Base-by-base conservation (phyloP, 2,797 vertebrate species). In the Gephyroberyx darwinii region DNA sequence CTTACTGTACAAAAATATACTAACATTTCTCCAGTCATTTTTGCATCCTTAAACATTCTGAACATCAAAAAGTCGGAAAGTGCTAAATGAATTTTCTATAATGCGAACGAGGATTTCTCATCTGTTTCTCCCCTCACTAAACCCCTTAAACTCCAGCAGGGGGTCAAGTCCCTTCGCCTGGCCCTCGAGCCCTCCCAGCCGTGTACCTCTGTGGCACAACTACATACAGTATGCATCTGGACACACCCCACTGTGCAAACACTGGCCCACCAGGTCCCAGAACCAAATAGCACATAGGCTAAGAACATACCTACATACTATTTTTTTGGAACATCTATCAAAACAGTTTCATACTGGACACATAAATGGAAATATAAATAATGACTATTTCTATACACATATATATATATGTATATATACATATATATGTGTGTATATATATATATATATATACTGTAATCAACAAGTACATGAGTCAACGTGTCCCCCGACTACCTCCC, bases 1-100 rank as follows among this genome's bases (percentile, higher is more conserved):
- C 89, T 80, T 89, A 85, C 93, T 93, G 88, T 94, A 94, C 92
- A 95, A 94, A 94, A 94, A 94, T 95, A 94, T 93, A 93, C 93
- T 88, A 91, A 92, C 91, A 90, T 93, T 90, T 94, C 84, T 93
- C 89, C 89, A 91, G 89, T 92, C 88, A 88, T 91, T 91, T 93
- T 92, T 93, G 91, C 92, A 92, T 93, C 86, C 92, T 92, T 90
- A 88, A 90, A 94, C 92, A 93, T 93, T 93, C 92, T 89, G 85
- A 91, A 92, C 92, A 93, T 91, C 88, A 90, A 93, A 93, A 91
- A 89, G 82, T 92, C 77, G 82, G 86, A 93, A 94, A 94, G 92
- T 94, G 93, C 93, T 92, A 92, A 93, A 93, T 89, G 70, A 92
- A 88, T 20, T 53, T 79, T 90, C 79, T 88, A 84, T 77, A 88